Base-by-base conservation (phyloP, 2,888 invertebrate species). In the Pandemis corylana region DNA sequence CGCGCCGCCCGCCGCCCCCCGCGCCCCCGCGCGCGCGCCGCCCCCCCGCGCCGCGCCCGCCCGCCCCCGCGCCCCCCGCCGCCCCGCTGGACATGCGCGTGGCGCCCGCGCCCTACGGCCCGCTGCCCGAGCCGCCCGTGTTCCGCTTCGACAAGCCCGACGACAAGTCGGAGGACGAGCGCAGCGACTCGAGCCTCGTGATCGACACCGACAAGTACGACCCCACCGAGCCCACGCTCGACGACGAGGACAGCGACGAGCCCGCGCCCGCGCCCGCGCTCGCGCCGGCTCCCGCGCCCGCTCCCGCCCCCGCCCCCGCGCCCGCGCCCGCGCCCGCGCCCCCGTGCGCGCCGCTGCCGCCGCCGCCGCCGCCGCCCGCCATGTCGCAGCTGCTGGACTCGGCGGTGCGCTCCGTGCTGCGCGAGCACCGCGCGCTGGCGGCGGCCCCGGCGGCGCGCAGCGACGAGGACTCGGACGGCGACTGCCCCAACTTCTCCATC, bases 401-500 rank as follows among this genome's bases (percentile, higher is more conserved):
- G 59, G 78, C 78, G 0, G 83, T 87, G 69, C 85, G 87, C 42
- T 80, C 88, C 62, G 94, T 89, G 72, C 82, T 95, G 75, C 83
- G 83, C 42, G 91, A 92, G 79, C 93, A 93, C 84, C 84, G 90
- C 68, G 85, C 82, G 20, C 81, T n/a, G 80, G 10, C 80, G 53
- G 81, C 85, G 49, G 77, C 85, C 5, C 71, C 76, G 12, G 80
- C 53, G 53, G 79, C 53, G 51, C 77, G 4, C 77, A 95, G 94
- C 76, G 92, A 92, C 76, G 90, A 90, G 13, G 92, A 90, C 68
- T 95, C 95, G 20, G 96, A 96, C 71, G 96, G 97, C 0, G 97
- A 97, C 81, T 98, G 97, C 88, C 98, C 98, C 5, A 98, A 98
- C 88, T 97, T 97, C 87, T 97, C 97, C 12, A 97, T 98, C 79